Percentiles rank a stretch among this genome's conserved stretches.
Conservation (phyloP, 1,140 invertebrate genomes). For the Drosophila ironensis region DNA sequence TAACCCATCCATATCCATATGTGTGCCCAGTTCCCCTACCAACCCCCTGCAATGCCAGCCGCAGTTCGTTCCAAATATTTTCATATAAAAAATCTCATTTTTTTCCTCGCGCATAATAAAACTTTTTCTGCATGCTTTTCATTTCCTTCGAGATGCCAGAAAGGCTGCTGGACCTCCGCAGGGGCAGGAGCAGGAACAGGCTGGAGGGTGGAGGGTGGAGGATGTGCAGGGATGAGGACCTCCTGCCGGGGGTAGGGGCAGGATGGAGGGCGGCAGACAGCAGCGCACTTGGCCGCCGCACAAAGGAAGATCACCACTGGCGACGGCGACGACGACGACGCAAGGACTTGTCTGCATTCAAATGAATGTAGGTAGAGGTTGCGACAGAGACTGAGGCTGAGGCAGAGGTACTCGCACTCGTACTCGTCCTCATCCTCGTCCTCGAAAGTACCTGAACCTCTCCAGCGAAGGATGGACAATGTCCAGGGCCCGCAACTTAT, state of each 20-base stretch:
- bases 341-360: constrained; percentile 81
- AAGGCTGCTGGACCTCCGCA: constrained; percentile 12
- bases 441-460: constrained; percentile 77
- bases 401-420: constrained; percentile 34
- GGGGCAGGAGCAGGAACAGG: neutral
- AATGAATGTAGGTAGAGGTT: constrained; percentile 64
- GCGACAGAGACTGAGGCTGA: constrained; percentile 19
- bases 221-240: neutral
- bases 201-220: neutral
- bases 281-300: constrained; percentile 74
- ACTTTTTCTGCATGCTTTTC: constrained; percentile 69
- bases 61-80: constrained; percentile 69
- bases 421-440: constrained; percentile 11
- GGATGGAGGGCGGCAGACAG: constrained; percentile 44
- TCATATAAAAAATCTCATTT: constrained; percentile 69
- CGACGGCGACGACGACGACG: constrained; percentile 40
- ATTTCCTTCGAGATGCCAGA: constrained; percentile 66
- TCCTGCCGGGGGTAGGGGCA: constrained; percentile 12
- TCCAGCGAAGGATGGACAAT: constrained; percentile 69
- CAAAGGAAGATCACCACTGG: constrained; percentile 64
- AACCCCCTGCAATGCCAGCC: constrained; percentile 36
- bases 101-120: constrained; percentile 64
- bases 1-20: constrained; percentile 37
- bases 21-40: constrained; percentile 26
- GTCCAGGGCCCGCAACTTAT: constrained; percentile 71